Evolutionary conservation across 2,797 vertebrate species (phyloP).

Genomic region (Acanthis flammea): DNA sequence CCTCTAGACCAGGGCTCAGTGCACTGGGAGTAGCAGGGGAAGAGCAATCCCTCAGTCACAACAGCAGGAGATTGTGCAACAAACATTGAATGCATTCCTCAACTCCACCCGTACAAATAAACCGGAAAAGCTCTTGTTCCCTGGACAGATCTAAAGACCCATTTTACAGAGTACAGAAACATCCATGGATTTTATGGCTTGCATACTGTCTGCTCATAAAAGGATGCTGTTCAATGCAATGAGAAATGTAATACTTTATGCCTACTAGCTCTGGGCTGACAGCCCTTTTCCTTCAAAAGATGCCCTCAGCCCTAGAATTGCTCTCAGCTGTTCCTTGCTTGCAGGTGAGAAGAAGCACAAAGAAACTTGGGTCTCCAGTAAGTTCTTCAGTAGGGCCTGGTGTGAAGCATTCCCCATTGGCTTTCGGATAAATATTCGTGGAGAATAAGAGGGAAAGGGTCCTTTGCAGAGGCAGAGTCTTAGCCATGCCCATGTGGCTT

Average conservation of each 20-base stretch:
- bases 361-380: background rate
- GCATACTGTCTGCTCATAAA: background rate
- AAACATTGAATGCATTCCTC: background rate
- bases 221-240: background rate
- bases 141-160: background rate
- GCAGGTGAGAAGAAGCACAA: background rate
- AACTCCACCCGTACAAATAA: background rate
- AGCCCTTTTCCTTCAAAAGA: background rate
- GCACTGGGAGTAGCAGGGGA: background rate
- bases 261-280: background rate
- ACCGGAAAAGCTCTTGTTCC: background rate
- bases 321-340: background rate
- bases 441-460: background rate
- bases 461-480: background rate
- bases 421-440: background rate
- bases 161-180: background rate
- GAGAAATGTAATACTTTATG: background rate
- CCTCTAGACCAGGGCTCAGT: background rate
- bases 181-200: background rate
- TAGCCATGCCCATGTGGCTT: background rate
- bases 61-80: rapidly evolving
- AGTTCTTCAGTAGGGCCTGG: background rate
- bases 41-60: background rate
- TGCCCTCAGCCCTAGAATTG: background rate
- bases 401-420: background rate